Evolutionary conservation across 2,888 invertebrate species (phyloP).

Genomic region (Choristoneura rosaceana): DNA sequence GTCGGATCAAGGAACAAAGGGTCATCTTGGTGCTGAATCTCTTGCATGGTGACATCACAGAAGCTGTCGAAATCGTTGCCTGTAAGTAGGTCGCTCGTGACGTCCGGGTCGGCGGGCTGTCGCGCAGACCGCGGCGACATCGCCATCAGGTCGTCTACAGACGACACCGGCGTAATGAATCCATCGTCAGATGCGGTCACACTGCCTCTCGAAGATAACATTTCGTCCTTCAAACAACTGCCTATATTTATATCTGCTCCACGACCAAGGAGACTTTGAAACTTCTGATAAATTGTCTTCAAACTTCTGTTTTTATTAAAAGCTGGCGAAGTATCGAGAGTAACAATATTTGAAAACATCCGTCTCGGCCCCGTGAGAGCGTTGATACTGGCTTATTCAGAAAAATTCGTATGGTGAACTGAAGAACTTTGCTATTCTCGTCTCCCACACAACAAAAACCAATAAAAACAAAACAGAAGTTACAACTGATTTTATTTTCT

Average conservation of each 20-base stretch:
- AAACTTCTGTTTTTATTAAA: constrained; percentile 57
- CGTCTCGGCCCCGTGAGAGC: constrained; percentile 47
- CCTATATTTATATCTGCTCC: constrained; percentile 43
- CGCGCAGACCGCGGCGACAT: constrained; percentile 65
- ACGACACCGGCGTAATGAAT: constrained; percentile 71
- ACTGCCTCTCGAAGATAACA: constrained; percentile 64
- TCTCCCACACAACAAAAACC: constrained; percentile 34
- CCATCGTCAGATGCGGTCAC: constrained; percentile 65
- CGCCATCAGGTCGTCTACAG: constrained; percentile 72
- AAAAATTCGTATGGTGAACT: constrained; percentile 29
- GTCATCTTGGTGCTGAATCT: constrained; percentile 66
- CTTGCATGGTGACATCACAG: constrained; percentile 78
- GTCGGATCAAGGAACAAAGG: constrained; percentile 84
- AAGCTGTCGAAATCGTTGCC: constrained; percentile 74
- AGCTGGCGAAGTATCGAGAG: constrained; percentile 53
- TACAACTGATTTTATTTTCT: constrained; percentile 42
- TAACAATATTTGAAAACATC: constrained; percentile 67
- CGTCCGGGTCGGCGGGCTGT: constrained; percentile 56
- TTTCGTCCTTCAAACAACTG: constrained; percentile 50
- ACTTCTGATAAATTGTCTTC: constrained; percentile 61
- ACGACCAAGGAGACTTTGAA: constrained; percentile 63
- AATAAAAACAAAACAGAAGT: constrained; percentile 47
- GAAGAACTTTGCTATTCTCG: constrained; percentile 45
- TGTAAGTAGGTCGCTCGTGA: constrained; percentile 72
- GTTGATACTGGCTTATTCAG: constrained; percentile 15